Conservation (phyloP, 64 coral and sea anemone species). For the Porites australiensis region DNA sequence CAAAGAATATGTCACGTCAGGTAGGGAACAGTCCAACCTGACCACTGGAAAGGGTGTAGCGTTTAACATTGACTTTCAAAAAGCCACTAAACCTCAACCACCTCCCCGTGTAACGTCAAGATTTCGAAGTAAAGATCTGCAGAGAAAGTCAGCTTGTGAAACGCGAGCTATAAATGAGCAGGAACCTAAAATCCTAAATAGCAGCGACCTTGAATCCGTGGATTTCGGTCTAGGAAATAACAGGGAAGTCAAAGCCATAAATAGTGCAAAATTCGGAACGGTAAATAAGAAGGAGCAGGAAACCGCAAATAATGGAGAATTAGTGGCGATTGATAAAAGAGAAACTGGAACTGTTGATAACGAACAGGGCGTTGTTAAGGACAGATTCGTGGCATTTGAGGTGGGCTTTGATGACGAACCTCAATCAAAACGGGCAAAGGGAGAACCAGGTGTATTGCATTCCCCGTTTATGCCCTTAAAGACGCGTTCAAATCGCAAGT, state of each 20-base stretch:
- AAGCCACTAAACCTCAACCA: neutral
- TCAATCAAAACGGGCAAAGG: slow-evolving; percentile 22
- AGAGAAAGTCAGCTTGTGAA: neutral
- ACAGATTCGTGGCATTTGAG: slow-evolving; percentile 46
- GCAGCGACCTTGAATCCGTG: neutral
- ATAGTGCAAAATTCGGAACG: neutral
- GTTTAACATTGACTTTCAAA: slow-evolving; percentile 16
- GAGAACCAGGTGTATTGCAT: neutral
- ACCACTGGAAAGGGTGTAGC: neutral
- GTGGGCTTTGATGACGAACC: slow-evolving; percentile 54
- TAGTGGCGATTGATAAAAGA: neutral
- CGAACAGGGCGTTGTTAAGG: neutral
- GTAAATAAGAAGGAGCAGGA: neutral
- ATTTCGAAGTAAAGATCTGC: neutral
- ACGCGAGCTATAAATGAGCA: neutral
- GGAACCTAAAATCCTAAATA: too few species aligned
- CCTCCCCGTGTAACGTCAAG: slow-evolving; percentile 14
- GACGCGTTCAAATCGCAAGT: neutral
- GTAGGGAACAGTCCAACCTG: neutral
- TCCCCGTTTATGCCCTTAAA: slow-evolving; percentile 26
- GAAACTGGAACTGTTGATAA: neutral
- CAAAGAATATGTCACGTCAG: neutral
- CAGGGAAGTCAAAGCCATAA: neutral
- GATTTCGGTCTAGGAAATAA: too few species aligned
- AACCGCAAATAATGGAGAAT: neutral